phyloP scores from a whole-genome alignment of 2,888 invertebrate species.

The Acronicta leporina region DNA sequence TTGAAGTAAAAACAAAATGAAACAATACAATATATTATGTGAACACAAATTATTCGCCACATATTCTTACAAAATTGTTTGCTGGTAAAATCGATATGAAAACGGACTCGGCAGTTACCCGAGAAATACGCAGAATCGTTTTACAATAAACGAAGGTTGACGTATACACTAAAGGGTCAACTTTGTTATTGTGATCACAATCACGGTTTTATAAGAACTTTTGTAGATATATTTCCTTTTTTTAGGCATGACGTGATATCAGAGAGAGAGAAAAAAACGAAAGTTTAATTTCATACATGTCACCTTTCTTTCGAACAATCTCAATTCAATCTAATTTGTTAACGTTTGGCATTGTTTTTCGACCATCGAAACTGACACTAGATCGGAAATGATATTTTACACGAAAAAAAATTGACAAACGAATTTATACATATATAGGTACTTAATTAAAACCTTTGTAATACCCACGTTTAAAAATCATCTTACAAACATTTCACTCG shows the following conservation, averaged over 20 bases:
- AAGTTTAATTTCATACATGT: no score
- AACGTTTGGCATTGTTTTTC: no score
- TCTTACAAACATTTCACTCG: slow-evolving; percentile 7
- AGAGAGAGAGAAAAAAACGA: no score
- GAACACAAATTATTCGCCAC: slow-evolving; percentile 19
- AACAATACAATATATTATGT: slow-evolving; percentile 21
- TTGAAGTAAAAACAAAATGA: slow-evolving; percentile 1
- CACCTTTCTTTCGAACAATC: no score
- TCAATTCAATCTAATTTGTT: no score
- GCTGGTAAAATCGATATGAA: slow-evolving; percentile 29
- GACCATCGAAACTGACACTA: no score
- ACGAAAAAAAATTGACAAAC: no score
- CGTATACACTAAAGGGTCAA: slow-evolving; percentile 52
- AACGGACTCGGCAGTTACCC: slow-evolving; percentile 44
- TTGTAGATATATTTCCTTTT: slow-evolving; percentile 10
- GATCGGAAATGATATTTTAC: no score
- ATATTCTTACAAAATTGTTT: slow-evolving; percentile 32
- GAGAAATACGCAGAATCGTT: slow-evolving; percentile 55
- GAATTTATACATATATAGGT: no score
- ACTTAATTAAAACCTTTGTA: neutral
- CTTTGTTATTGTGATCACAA: slow-evolving; percentile 28
- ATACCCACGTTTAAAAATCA: neutral
- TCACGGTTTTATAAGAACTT: slow-evolving; percentile 49
- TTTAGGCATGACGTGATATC: no score
- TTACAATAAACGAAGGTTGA: slow-evolving; percentile 52